A percentile compares a stretch with the other conserved stretches of the same genome.
Evolutionary conservation across 2,797 vertebrate species (phyloP).

Genomic region (Acipenser ruthenus): DNA sequence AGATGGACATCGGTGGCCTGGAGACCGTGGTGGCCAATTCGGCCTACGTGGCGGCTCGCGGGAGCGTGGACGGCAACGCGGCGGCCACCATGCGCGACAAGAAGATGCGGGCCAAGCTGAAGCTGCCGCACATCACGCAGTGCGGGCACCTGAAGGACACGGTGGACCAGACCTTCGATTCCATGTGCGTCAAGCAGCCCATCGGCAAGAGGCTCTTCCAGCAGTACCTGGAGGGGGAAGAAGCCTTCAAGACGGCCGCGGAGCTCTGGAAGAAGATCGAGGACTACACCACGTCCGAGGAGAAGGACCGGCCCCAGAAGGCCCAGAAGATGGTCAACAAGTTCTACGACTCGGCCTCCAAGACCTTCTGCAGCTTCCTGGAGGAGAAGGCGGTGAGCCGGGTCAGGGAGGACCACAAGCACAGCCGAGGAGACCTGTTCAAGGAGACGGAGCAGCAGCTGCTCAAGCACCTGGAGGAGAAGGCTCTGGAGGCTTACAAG

Average conservation of each 20-base stretch:
- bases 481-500: constrained; percentile 40
- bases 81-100: constrained; percentile 56
- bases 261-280: constrained; percentile 62
- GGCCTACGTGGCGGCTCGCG: constrained; percentile 60
- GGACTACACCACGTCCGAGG: constrained; percentile 47
- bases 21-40: constrained; percentile 71
- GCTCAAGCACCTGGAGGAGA: constrained; percentile 50
- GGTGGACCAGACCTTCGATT: constrained; percentile 45
- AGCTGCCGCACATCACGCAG: constrained; percentile 58
- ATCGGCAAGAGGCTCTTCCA: constrained; percentile 61
- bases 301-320: constrained; percentile 52
- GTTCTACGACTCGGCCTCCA: constrained; percentile 54
- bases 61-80: constrained; percentile 43
- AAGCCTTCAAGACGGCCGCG: constrained; percentile 35
- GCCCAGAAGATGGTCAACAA: constrained; percentile 57
- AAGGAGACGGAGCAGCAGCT: constrained; percentile 59
- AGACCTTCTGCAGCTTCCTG: constrained; percentile 57
- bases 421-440: constrained; percentile 49
- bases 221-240: constrained; percentile 46
- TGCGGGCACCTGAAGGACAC: constrained; percentile 54
- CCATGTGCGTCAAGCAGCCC: constrained; percentile 56
- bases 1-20: constrained; percentile 63
- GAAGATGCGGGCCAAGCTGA: constrained; percentile 56
- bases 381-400: constrained; percentile 56
- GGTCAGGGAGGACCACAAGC: constrained; percentile 59